Conservation (phyloP, 2,888 invertebrate genomes). For the Timandra comae region DNA sequence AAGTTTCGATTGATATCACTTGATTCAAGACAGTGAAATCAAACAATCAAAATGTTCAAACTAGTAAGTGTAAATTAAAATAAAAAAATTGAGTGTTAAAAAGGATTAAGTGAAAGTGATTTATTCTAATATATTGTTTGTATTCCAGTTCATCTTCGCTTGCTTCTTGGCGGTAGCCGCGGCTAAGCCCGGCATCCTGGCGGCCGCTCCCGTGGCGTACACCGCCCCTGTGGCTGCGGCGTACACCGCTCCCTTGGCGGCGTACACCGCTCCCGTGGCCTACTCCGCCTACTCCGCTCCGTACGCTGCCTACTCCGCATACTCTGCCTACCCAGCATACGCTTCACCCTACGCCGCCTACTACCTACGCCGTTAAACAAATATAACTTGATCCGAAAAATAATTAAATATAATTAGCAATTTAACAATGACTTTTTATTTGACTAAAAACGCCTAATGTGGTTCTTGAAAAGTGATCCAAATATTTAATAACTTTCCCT, state of each 20-base stretch:
- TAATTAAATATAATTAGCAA: no score
- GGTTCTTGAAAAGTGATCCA: no score
- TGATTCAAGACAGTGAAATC: slow-evolving; percentile 19
- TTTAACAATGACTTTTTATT: no score
- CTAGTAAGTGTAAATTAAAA: no score
- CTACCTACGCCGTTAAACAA: slow-evolving; percentile 31
- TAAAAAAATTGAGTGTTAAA: no score
- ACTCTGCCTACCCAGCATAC: slow-evolving; percentile 25
- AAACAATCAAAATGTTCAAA: slow-evolving; percentile 37
- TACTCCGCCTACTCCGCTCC: slow-evolving; percentile 34
- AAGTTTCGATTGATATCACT: slow-evolving; percentile 21
- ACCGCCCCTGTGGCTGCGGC: slow-evolving; percentile 44
- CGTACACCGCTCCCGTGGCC: slow-evolving; percentile 31
- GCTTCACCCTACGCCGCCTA: slow-evolving; percentile 44
- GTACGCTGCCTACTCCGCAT: slow-evolving; percentile 36
- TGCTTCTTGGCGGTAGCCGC: slow-evolving; percentile 66
- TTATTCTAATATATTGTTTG: no score
- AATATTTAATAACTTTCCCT: no score
- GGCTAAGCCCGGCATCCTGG: slow-evolving; percentile 52
- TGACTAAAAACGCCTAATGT: no score
- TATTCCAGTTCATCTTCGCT: slow-evolving; percentile 54
- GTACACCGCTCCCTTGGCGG: slow-evolving; percentile 38
- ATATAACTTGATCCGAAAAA: no score
- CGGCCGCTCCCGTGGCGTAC: slow-evolving; percentile 32
- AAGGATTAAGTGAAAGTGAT: no score